A percentile compares a stretch with the other conserved stretches of the same genome.
These are phyloP conservation scores for Eupithecia dodoneata DNA, from an alignment of 2,888 invertebrate genomes.

Conservation along the genomic window DNA sequence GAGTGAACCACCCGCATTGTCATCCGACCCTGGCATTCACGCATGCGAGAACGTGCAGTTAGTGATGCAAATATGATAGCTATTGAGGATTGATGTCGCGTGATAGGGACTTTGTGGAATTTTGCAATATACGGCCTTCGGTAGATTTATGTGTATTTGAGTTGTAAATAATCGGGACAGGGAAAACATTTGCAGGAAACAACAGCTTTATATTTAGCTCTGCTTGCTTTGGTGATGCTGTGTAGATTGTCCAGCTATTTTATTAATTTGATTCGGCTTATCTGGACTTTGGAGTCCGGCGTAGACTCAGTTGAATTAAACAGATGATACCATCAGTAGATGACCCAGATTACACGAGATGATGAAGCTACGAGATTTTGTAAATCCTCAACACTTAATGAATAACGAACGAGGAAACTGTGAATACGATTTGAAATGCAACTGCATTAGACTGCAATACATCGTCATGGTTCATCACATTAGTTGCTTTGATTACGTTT, in stretches of 20 bases:
- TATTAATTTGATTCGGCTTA: not conserved
- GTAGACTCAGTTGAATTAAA: not conserved
- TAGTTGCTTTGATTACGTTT: slow-evolving; percentile 4
- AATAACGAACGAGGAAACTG: not conserved
- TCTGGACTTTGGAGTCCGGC: not conserved
- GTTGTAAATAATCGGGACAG: not conserved
- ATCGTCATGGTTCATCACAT: not conserved
- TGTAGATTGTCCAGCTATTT: not conserved
- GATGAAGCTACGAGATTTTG: not conserved
- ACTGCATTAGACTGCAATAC: not conserved
- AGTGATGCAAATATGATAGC: slow-evolving; percentile 41
- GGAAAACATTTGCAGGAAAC: not conserved
- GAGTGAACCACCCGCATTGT: slow-evolving; percentile 31
- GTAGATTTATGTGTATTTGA: slow-evolving; percentile 5
- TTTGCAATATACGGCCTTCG: slow-evolving; percentile 6
- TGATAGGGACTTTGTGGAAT: slow-evolving; percentile 25
- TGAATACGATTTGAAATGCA: not conserved
- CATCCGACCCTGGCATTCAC: slow-evolving; percentile 39
- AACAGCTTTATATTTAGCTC: not conserved
- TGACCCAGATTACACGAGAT: not conserved
- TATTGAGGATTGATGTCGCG: slow-evolving; percentile 38
- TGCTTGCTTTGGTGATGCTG: not conserved
- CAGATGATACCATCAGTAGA: too few relatives aligned
- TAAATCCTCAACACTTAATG: not conserved
- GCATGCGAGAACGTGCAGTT: slow-evolving; percentile 38